Base-by-base conservation (phyloP, 1,140 invertebrate genomes). In the Drosophila subobscura region DNA sequence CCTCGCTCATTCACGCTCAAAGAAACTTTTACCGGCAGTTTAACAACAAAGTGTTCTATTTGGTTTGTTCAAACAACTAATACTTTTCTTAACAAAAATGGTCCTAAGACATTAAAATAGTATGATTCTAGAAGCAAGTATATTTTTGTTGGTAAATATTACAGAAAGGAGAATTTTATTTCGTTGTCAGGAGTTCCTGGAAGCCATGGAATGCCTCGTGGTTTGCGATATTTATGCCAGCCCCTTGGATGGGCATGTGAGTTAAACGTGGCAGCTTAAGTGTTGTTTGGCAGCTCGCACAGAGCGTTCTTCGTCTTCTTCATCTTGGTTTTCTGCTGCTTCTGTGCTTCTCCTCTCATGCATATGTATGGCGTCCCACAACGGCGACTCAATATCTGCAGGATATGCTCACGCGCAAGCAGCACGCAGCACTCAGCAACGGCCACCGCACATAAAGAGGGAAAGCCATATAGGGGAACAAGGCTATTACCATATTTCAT, bases 401-500 rank as follows among this genome's bases (percentile, higher is more conserved):
- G 75, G 73, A 60, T 51, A 61, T 57, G 45, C 47, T 61, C 46
- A 45, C 49, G 37, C 51, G 33, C 20, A 22, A 52, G 41, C 41
- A 20, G 16, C 16, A 20, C 16, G 16, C 16, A 20, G 57, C n/a
- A 50, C 42, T 53, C 50, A 46, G 10, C 5, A 5, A 42, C 8
- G 25, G 40, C 37, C n/a, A 41, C 51, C 50, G 55, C 12, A 53
- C 42, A 37, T 12, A 12, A 37, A 37, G 10, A 2, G 10, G 33
- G 10, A 3, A 37, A 12, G 10, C 33, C 33, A 37, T 12, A 58
- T 22, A 46, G 60, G 16, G 37, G 1, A n/a, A 29, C 14, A 23
- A 37, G 51, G 65, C 74, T 67, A 86, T 86, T 86, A 88, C 83
- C 83, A 88, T 86, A 86, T 77, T 78, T 86, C 83, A 86, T 86